These are phyloP conservation scores for Xanthia togata DNA, from an alignment of 2,888 invertebrate species.

Conservation along the genomic window DNA sequence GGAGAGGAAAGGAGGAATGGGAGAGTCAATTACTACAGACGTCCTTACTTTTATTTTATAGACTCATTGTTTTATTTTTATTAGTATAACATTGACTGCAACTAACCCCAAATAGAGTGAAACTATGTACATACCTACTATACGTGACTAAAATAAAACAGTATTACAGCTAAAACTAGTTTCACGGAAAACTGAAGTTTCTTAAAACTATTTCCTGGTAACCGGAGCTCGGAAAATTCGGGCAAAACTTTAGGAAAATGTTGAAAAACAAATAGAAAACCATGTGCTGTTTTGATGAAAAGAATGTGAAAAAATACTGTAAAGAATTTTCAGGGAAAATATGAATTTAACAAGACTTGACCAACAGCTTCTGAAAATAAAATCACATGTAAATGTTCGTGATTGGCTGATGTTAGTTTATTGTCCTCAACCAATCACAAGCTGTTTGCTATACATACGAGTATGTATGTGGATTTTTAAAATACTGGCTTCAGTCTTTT, in stretches of 20 bases:
- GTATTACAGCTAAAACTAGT: slow-evolving; percentile 6
- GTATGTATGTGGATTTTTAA: not conserved
- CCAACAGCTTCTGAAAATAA: not conserved
- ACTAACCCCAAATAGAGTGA: not conserved
- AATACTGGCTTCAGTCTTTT: too few relatives aligned
- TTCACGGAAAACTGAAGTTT: not conserved
- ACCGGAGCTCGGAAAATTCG: not conserved
- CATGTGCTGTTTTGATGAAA: not conserved
- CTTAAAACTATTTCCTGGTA: slow-evolving; percentile 13
- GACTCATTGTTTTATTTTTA: not conserved
- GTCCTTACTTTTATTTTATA: not conserved
- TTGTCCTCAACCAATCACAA: not conserved
- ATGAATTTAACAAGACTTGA: not conserved
- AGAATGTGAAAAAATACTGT: not conserved
- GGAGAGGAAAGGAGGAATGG: too few relatives aligned
- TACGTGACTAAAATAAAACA: not conserved
- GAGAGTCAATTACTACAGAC: not conserved
- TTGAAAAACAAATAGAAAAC: not conserved
- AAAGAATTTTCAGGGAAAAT: not conserved
- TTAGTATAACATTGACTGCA: not conserved
- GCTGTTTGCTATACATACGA: too few relatives aligned
- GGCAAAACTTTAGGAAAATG: not conserved
- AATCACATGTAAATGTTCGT: not conserved
- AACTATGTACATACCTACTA: not conserved
- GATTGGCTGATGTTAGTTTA: slow-evolving; percentile 6